Evolutionary conservation across 2,797 vertebrate genomes (phyloP).

Genomic region (Diceros bicornis): DNA sequence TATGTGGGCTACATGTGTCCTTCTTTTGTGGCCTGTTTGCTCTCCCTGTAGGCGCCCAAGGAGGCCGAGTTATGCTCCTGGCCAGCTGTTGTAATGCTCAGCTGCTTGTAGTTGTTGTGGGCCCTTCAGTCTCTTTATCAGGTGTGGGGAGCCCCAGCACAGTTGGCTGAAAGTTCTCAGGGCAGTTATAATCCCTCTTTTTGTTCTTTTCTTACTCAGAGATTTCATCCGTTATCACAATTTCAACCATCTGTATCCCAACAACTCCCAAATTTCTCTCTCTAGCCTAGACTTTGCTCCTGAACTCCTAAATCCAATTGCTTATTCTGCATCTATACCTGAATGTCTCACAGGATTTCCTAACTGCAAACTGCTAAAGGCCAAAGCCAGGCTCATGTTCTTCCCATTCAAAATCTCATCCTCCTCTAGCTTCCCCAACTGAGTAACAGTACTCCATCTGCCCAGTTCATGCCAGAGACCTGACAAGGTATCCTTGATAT

Average conservation of each 20-base stretch:
- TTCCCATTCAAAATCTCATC: not conserved
- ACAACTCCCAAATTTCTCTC: not conserved
- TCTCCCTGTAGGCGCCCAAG: too few species aligned
- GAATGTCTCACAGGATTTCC: not conserved
- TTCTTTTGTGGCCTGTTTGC: too few species aligned
- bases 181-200: not conserved
- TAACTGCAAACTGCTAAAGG: not conserved
- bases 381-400: not conserved
- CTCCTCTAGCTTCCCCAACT: not conserved
- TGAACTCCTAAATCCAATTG: not conserved
- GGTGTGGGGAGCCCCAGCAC: too few species aligned
- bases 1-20: too few species aligned
- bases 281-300: not conserved
- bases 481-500: not conserved
- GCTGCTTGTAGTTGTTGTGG: too few species aligned
- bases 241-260: constrained; percentile 6
- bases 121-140: too few species aligned
- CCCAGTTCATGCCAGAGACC: not conserved
- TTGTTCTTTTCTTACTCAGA: not conserved
- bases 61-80: too few species aligned
- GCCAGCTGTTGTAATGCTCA: too few species aligned
- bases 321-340: not conserved
- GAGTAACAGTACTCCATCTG: not conserved
- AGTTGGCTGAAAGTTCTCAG: too few species aligned
- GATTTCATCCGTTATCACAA: not conserved